Evolutionary conservation across 1,140 invertebrate genomes (phyloP).

Genomic region (Saccostrea glomerata): DNA sequence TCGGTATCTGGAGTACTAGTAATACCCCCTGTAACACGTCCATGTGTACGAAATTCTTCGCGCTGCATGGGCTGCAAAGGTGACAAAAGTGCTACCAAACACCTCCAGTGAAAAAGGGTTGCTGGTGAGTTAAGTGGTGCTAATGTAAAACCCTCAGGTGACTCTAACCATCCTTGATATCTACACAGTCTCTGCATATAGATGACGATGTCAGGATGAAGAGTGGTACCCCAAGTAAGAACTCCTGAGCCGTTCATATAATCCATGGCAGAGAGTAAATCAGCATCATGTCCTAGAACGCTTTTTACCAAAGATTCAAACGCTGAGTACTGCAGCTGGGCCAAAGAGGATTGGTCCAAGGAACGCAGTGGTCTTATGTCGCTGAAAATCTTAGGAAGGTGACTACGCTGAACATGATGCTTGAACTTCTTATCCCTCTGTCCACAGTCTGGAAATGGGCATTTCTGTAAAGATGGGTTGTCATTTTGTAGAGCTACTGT

Average conservation of each 20-base stretch:
- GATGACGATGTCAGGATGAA: not conserved
- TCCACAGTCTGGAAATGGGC: no score
- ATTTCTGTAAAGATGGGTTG: no score
- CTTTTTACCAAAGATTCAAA: not conserved
- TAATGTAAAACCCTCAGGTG: not conserved
- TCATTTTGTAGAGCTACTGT: no score
- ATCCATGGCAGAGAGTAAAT: not conserved
- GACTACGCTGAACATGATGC: no score
- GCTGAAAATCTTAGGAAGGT: no score
- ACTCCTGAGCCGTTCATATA: not conserved
- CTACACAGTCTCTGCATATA: not conserved
- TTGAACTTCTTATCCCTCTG: no score
- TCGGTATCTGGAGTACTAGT: not conserved
- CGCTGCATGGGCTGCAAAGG: no score
- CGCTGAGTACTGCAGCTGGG: not conserved
- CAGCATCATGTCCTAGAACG: not conserved
- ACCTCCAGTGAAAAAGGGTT: not conserved
- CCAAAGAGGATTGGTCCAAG: no score
- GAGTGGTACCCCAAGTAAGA: not conserved
- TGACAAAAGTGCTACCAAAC: not conserved
- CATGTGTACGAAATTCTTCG: not conserved
- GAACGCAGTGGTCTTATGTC: no score
- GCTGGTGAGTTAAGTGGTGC: constrained; percentile 10
- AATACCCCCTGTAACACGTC: not conserved
- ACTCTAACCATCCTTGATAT: not conserved